Evolutionary conservation across 2,113 vertebrate genomes (phyloP), one percentile per base, ranked within the genome.

Genomic region (Motacilla alba): DNA sequence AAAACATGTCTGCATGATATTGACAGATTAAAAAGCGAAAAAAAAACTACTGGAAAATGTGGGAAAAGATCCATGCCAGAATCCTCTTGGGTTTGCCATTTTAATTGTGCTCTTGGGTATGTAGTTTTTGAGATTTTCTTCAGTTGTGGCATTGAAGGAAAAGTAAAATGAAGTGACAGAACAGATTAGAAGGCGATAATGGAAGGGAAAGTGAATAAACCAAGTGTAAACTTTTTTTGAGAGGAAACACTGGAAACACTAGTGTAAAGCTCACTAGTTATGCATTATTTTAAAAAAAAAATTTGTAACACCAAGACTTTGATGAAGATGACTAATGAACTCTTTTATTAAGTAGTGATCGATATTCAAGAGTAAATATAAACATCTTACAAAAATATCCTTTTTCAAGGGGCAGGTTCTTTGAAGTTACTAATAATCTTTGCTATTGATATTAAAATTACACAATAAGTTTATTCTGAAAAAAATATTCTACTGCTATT

Each of bases 101-200:
- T 96, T 95, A 96, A 97, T 97, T 96, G 79, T 97, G 83, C 56
- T 96, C 64, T 64, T 79, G 43, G 81, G 73, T 92, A 73, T 85
- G 41, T 79, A 93, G 90, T 97, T 97, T 97, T 95, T 30, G 52
- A 89, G 91, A 87, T 95, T 96, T 94, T 96, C 88, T 96, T 97
- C 94, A 95, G 94, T 96, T 96, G 94, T 96, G 88, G 70, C 94
- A 97, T 83, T 96, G 95, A 96, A 97, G 94, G 87, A 97, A 97
- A 97, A 93, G 86, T 96, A 92, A 97, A 97, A 91, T 95, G 93
- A 98, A 97, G 93, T 95, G 95, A 96, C 87, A 95, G 84, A 92
- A 89, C 90, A 95, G 89, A 97, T 95, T 94, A 97, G 90, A 95
- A 96, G 78, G 82, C 37, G 55, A 95, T 94, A 97, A 95, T 97